These are phyloP conservation scores for Athene noctua DNA, from an alignment of 2,113 vertebrate genomes.

Conservation along the genomic window DNA sequence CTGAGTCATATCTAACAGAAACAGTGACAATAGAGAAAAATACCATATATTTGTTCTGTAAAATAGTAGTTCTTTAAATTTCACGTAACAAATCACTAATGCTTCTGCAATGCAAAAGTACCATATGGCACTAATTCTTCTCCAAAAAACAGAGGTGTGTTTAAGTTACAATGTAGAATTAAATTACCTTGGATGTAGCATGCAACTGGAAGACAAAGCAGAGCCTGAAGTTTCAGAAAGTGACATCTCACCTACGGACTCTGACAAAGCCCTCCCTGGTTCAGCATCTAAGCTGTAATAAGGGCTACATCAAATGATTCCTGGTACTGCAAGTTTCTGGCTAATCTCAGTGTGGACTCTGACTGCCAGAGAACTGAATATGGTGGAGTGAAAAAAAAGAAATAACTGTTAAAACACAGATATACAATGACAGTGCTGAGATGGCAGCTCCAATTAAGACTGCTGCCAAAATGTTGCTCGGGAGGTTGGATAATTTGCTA, in stretches of 20 bases:
- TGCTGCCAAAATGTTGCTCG: background rate
- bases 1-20: background rate
- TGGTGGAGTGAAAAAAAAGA: background rate
- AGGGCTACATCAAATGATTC: background rate
- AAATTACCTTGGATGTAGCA: background rate
- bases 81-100: background rate
- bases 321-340: background rate
- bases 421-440: background rate
- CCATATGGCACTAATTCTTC: background rate
- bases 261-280: background rate
- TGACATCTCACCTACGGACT: background rate
- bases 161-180: background rate
- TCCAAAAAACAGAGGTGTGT: background rate
- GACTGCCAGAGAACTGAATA: background rate
- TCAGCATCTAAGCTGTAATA: background rate
- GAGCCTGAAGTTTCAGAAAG: background rate
- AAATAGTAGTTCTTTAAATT: background rate
- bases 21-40: background rate
- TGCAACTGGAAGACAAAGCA: background rate
- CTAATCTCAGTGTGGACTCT: background rate
- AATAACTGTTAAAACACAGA: background rate
- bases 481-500: background rate
- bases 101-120: background rate
- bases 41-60: background rate
- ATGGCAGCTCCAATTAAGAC: background rate